phyloP scores from a whole-genome alignment of 2,797 vertebrate genomes.

The Notolabrus celidotus region DNA sequence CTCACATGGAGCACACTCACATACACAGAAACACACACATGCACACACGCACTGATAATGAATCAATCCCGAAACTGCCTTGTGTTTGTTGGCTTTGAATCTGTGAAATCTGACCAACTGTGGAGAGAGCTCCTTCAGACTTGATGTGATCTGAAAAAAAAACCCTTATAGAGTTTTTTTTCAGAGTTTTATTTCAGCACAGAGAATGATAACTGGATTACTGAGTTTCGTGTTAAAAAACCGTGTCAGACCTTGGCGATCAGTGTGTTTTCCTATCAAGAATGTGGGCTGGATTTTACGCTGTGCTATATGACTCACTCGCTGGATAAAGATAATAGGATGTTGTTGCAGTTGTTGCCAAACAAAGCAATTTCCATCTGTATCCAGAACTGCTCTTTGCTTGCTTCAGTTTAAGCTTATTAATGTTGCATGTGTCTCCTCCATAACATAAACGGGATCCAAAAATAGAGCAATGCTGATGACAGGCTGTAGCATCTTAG shows the following conservation, averaged over 20 bases:
- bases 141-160: constrained; percentile 40
- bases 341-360: constrained; percentile 64
- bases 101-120: constrained; percentile 54
- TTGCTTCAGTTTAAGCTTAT: constrained; percentile 67
- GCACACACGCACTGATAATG: constrained; percentile 25
- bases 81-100: constrained; percentile 53
- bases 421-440: constrained; percentile 67
- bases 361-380: constrained; percentile 56
- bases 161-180: constrained; percentile 42
- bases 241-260: constrained; percentile 48
- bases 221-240: constrained; percentile 50
- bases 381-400: constrained; percentile 47
- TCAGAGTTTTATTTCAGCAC: constrained; percentile 31
- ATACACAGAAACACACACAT: constrained; percentile 9
- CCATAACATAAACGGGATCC: constrained; percentile 68
- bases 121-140: constrained; percentile 42
- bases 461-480: constrained; percentile 53
- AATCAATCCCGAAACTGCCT: constrained; percentile 41
- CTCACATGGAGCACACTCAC: constrained; percentile 46
- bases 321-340: constrained; percentile 68
- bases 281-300: constrained; percentile 54
- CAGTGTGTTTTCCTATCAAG: constrained; percentile 47
- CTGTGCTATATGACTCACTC: constrained; percentile 68
- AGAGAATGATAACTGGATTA: constrained; percentile 60
- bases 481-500: constrained; percentile 46